phyloP scores from a whole-genome alignment of 2,113 vertebrate species.

The Xenopus laevis region DNA sequence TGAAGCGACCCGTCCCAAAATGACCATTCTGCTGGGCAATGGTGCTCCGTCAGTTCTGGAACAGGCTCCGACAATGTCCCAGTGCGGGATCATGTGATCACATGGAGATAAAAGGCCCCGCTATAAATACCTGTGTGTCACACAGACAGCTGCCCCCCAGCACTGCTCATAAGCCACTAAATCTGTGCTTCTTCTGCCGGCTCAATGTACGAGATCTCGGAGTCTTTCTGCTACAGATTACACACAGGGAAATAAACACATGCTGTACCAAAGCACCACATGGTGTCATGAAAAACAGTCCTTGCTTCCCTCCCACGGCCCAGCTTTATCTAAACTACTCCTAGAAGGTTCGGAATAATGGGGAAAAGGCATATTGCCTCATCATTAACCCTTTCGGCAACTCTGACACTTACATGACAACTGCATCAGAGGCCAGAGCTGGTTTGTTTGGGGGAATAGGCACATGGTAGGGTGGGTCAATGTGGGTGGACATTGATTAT shows the following conservation, averaged over 20 bases:
- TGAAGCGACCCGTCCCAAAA: background rate
- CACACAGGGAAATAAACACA: background rate
- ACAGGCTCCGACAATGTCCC: background rate
- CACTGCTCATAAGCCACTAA: background rate
- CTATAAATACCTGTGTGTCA: conserved; percentile 23
- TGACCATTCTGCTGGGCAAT: background rate
- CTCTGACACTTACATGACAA: too few species aligned
- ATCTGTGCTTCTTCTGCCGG: background rate
- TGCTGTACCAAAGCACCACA: conserved; percentile 7
- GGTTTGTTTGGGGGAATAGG: too few species aligned
- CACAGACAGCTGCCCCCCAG: background rate
- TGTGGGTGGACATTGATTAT: too few species aligned
- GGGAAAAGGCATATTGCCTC: background rate
- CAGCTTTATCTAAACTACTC: background rate
- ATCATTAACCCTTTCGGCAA: too few species aligned
- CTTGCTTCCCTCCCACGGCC: background rate
- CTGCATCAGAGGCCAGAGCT: too few species aligned
- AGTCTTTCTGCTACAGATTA: background rate
- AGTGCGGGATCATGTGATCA: conserved; percentile 14
- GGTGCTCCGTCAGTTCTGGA: conserved; percentile 1
- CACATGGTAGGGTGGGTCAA: too few species aligned
- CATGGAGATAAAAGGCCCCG: conserved; percentile 4
- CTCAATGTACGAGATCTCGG: background rate
- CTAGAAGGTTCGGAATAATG: background rate
- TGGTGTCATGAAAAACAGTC: background rate